These are phyloP conservation scores for Ceuthmochares aereus DNA, from an alignment of 2,113 vertebrate species.

Conservation along the genomic window DNA sequence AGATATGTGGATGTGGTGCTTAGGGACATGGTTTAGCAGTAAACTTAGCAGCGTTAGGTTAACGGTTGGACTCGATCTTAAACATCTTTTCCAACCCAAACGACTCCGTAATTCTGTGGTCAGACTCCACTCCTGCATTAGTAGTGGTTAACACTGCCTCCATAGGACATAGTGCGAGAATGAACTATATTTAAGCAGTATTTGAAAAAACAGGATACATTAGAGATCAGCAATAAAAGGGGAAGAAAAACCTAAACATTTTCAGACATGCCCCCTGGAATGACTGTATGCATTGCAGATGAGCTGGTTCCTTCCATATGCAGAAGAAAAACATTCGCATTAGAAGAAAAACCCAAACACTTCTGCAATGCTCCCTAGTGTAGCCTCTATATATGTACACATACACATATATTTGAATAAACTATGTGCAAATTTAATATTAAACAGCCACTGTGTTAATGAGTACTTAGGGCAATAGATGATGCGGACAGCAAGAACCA, in stretches of 20 bases:
- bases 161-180: neutral
- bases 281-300: neutral
- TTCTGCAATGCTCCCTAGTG: neutral
- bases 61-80: too few relatives aligned
- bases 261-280: neutral
- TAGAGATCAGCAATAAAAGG: neutral
- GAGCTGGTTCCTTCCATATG: neutral
- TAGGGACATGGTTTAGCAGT: too few relatives aligned
- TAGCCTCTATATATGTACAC: neutral
- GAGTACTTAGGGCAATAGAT: neutral
- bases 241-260: neutral
- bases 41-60: too few relatives aligned
- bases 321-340: neutral
- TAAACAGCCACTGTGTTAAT: neutral
- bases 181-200: neutral
- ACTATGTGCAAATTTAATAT: rapidly evolving
- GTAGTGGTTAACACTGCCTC: neutral
- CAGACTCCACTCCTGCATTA: neutral
- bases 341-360: neutral
- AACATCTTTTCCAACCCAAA: too few relatives aligned
- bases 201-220: neutral
- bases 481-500: neutral
- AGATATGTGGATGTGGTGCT: too few relatives aligned
- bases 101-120: too few relatives aligned
- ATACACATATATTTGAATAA: neutral